Conservation (phyloP, 1,140 invertebrate species). For the Drosophila teissieri region DNA sequence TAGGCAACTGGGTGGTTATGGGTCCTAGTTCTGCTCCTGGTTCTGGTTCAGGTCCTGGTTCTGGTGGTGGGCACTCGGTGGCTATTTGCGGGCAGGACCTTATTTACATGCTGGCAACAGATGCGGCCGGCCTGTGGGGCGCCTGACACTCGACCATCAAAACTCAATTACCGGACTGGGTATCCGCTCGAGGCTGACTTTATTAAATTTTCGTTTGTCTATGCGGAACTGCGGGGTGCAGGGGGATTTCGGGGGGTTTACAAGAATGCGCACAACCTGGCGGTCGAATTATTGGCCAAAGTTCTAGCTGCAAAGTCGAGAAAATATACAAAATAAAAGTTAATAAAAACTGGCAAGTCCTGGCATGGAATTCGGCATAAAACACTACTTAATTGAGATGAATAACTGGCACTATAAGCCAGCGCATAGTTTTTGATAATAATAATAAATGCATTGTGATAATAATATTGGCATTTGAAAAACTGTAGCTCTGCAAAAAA, state of each 20-base stretch:
- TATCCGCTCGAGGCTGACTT: slow-evolving; percentile 31
- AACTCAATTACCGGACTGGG: slow-evolving; percentile 58
- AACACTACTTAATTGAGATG: background rate
- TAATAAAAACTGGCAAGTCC: background rate
- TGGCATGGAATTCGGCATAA: background rate
- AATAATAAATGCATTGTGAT: too few species aligned
- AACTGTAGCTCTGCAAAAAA: too few species aligned
- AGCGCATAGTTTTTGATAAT: background rate
- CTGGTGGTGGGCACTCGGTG: background rate
- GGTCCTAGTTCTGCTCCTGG: too few species aligned
- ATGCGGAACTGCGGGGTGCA: slow-evolving; percentile 1
- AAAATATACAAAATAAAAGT: slow-evolving; percentile 11
- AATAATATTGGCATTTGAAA: too few species aligned
- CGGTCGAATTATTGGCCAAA: slow-evolving; percentile 68
- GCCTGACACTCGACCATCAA: slow-evolving; percentile 65
- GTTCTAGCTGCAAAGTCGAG: slow-evolving; percentile 57
- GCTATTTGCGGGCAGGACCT: slow-evolving; percentile 10
- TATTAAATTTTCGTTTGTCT: slow-evolving; percentile 71
- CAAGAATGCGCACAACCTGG: slow-evolving; percentile 47
- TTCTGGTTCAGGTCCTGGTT: too few species aligned
- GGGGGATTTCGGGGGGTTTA: background rate
- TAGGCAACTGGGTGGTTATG: slow-evolving; percentile 13
- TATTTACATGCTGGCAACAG: slow-evolving; percentile 61
- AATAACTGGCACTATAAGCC: background rate
- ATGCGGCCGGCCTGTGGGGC: slow-evolving; percentile 40